Conservation (phyloP, 2,797 vertebrate genomes). For the Phalloptychus januarius region DNA sequence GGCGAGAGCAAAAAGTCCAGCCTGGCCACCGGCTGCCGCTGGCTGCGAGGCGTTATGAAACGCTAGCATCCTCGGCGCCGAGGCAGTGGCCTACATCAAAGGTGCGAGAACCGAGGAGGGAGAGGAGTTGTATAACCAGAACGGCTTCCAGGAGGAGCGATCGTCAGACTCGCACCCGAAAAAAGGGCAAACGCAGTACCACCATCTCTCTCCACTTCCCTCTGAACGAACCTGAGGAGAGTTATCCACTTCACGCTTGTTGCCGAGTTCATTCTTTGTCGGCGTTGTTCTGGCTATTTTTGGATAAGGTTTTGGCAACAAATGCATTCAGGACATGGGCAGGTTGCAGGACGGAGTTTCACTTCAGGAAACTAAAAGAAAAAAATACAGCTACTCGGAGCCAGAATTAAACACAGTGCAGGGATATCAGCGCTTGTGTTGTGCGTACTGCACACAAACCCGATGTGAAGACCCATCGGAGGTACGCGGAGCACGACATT, state of each 20-base stretch:
- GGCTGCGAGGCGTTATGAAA: not conserved
- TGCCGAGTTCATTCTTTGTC: not conserved
- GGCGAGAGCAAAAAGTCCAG: not conserved
- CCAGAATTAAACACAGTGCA: slow-evolving; percentile 1
- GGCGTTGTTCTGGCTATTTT: not conserved
- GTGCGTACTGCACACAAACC: not conserved
- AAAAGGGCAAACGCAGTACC: not conserved
- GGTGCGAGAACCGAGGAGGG: not conserved
- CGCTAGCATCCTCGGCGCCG: not conserved
- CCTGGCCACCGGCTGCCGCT: too few relatives aligned
- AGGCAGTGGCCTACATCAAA: not conserved
- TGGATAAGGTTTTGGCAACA: not conserved
- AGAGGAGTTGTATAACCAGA: not conserved
- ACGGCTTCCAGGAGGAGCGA: not conserved
- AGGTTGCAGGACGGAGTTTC: not conserved
- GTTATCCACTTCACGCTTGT: not conserved
- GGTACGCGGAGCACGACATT: not conserved
- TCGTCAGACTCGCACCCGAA: not conserved
- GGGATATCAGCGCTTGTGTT: not conserved
- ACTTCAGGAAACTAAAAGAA: not conserved
- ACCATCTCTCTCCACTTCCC: not conserved
- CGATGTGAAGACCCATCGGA: not conserved
- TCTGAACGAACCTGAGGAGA: not conserved
- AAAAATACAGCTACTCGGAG: not conserved
- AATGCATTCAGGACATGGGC: not conserved